Evolutionary conservation across 1,140 invertebrate genomes (phyloP), one percentile per base, ranked within the genome.

Genomic region (Drosophila parvula): DNA sequence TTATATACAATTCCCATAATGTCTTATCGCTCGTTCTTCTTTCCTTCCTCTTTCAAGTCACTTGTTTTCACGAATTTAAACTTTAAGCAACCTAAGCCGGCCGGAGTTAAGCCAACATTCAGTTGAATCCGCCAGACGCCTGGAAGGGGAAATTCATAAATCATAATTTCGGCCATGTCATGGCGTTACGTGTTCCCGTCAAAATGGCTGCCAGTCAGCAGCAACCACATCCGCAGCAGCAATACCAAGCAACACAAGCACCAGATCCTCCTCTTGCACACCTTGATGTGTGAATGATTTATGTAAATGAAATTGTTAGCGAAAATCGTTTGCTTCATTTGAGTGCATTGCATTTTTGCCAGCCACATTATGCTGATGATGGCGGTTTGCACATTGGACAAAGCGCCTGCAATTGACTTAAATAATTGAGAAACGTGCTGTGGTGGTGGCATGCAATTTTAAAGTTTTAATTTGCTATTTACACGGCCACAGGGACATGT

Each of bases 141-240:
- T 14, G 45, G 44, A 41, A 36, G 38, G 43, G 44, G 12, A 50
- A 38, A 43, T 71, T 81, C 69, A 85, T 85, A 81, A 85, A 85
- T 85, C 81, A 85, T 78, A 44, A 85, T 85, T 86, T 80, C 48
- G 74, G 63, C 45, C 75, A 18, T 86, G 82, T 81, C 82, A 85
- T 79, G 75, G 75, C 74, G 78, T 63, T 84, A 64, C 68, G 63
- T 85, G 78, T 78, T 81, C 32, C 74, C 55, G 59, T 74, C 79
- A 68, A 81, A 81, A 81, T 48, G 58, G 40, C 47, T 58, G 55
- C 73, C 73, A 70, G 57, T 50, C 55, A 60, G 34, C 16, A 57
- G 60, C 56, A 67, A 36, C 28, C 44, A 9, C 43, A 61, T 51
- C 45, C 32, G n/a, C 44, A 32, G 14, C 38, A 14, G 4, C 12